Conservation (phyloP, 2,113 vertebrate genomes). For the Chaetura pelagica region DNA sequence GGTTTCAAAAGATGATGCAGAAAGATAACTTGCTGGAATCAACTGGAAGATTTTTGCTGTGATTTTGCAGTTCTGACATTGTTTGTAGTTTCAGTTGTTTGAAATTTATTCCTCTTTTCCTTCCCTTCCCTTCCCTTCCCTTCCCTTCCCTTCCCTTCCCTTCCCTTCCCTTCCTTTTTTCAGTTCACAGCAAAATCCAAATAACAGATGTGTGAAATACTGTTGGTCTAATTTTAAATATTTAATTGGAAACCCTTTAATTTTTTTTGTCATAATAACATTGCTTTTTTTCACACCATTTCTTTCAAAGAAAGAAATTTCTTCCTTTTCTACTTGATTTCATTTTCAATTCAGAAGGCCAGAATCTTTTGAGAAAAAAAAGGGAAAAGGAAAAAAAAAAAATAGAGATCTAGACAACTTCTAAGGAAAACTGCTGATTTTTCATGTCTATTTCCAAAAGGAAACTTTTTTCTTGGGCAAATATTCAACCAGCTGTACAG, state of each 20-base stretch:
- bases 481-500: neutral
- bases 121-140: too few species aligned
- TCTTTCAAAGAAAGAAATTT: neutral
- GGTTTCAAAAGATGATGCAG: neutral
- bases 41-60: neutral
- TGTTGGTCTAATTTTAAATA: neutral
- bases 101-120: neutral
- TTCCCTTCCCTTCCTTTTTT: too few species aligned
- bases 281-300: neutral
- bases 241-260: neutral
- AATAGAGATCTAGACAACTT: neutral
- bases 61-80: neutral
- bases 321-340: neutral
- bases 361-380: neutral
- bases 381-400: rapidly evolving
- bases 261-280: neutral
- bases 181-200: neutral
- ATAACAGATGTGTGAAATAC: neutral
- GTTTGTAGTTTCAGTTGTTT: neutral
- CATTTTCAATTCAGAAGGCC: neutral
- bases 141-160: too few species aligned
- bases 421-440: neutral
- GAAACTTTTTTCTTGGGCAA: neutral
- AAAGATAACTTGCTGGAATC: conserved; percentile 1
- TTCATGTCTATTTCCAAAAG: neutral